Conservation (phyloP, 37 sponge, comb jelly and placozoan genomes). For the Theonella swinhoei region DNA sequence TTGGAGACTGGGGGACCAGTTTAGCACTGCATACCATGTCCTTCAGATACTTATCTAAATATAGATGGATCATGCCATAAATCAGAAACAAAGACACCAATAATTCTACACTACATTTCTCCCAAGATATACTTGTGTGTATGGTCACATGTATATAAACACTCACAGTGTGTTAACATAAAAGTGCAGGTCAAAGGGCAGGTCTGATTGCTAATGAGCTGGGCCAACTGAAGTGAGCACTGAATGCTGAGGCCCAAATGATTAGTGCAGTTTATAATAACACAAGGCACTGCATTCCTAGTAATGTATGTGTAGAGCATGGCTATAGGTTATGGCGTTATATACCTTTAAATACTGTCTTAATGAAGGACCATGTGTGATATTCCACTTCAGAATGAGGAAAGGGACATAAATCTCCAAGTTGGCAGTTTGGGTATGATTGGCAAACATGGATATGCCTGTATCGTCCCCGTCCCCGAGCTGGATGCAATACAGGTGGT, state of each 20-base stretch:
- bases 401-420: neutral
- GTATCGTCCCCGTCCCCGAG: too few species aligned
- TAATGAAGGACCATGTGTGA: neutral
- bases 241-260: too few species aligned
- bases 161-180: too few species aligned
- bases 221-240: too few species aligned
- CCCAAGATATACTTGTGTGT: neutral
- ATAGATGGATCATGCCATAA: neutral
- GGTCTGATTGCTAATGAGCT: too few species aligned
- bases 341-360: neutral
- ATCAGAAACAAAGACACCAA: neutral
- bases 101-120: too few species aligned
- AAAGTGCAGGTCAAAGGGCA: too few species aligned
- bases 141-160: too few species aligned
- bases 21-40: neutral
- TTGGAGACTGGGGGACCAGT: neutral
- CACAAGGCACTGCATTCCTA: too few species aligned
- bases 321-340: too few species aligned
- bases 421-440: neutral
- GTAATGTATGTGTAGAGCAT: too few species aligned
- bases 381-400: neutral
- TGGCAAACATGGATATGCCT: neutral
- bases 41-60: neutral
- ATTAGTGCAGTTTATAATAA: too few species aligned
- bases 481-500: neutral